Evolutionary conservation across 2,888 invertebrate species (phyloP).

Genomic region (Empis livida): DNA sequence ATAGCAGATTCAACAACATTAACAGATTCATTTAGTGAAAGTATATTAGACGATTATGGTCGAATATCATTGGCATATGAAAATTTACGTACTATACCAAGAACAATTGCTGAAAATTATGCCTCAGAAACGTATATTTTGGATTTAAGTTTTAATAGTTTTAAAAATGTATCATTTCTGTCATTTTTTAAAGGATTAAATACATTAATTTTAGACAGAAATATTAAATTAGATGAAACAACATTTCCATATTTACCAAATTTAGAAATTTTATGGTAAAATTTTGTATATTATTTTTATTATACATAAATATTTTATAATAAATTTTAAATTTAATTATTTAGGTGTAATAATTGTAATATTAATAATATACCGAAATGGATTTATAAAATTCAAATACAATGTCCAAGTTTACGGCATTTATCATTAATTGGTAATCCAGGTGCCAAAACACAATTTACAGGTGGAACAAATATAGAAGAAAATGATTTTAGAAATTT

Average conservation of each 20-base stretch:
- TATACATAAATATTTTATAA: constrained; percentile 1
- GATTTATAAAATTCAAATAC: constrained; percentile 52
- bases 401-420: constrained; percentile 60
- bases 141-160: constrained; percentile 60
- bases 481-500: constrained; percentile 21
- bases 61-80: constrained; percentile 58
- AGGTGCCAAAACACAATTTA: constrained; percentile 45
- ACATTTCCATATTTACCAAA: constrained; percentile 57
- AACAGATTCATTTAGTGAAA: constrained; percentile 22
- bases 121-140: constrained; percentile 47
- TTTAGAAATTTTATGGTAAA: constrained; percentile 61
- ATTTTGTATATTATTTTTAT: neutral
- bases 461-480: constrained; percentile 33
- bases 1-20: constrained; percentile 18
- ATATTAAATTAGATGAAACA: constrained; percentile 55
- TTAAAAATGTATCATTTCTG: constrained; percentile 62
- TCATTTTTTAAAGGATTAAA: constrained; percentile 58
- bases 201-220: constrained; percentile 70
- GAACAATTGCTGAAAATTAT: constrained; percentile 48
- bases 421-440: constrained; percentile 70
- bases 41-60: constrained; percentile 38
- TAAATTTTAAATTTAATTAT: constrained; percentile 5
- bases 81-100: constrained; percentile 49
- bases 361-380: constrained; percentile 54
- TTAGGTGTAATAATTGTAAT: constrained; percentile 53